Evolutionary conservation across 2,113 vertebrate species (phyloP), one percentile per base, ranked within the genome.

Genomic region (Talpa occidentalis): DNA sequence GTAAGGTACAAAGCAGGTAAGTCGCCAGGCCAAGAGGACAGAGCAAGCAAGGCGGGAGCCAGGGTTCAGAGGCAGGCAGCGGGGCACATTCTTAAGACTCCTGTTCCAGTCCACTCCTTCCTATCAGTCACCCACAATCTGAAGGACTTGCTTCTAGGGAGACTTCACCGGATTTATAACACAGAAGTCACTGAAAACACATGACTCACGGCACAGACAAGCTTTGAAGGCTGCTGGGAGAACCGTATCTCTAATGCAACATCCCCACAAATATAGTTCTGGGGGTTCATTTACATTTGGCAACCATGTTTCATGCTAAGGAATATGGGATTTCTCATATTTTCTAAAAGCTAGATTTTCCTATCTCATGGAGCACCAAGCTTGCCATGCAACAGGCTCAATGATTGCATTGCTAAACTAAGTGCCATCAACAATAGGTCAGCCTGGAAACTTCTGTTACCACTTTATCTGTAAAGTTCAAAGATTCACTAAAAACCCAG

Each of bases 391-490:
- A 66, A 73, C 5, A 60, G 90, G 37, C 28, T 92, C 60, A 79
- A 44, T 69, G 69, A 90, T 40, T 88, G 91, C 78, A 69, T 40
- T 30, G 83, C 30, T 60, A 84, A 62, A 28, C 37, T 11, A 74
- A 19, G 52, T 22, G 5, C 10, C 14, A 91, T 37, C 64, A 87
- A 81, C 47, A 76, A 60, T 17, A 86, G 59, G 32, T 67, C 81
- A 88, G 67, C 49, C 44, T 56, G 32, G 37, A 21, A 62, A 77
- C 22, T 59, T 32, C 6, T 60, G 14, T 64, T 60, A 67, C 22
- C 42, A 40, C 54, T 88, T 74, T 82, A 73, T 66, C n/a, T 69
- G 77, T 67, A 83, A 49, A 92, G 62, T n/a, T 73, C n/a, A 89
- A 82, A 84, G 37, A 74, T 10, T 56, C 32, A 56, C 37, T 90